These are phyloP conservation scores for Hylia prasina DNA, from an alignment of 2,113 vertebrate genomes.

Conservation along the genomic window DNA sequence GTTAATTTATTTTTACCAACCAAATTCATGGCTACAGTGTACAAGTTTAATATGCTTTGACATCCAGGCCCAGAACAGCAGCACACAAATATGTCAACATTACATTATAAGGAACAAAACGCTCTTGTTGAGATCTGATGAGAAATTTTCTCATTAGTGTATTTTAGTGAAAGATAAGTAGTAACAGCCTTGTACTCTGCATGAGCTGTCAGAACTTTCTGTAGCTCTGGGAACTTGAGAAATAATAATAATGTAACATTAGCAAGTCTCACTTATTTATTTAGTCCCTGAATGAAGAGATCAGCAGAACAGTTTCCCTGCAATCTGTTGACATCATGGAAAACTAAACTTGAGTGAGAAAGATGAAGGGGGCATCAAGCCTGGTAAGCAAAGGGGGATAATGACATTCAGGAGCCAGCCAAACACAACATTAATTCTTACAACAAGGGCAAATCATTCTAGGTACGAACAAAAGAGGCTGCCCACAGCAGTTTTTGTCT, in stretches of 20 bases:
- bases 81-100: slow-evolving; percentile 35
- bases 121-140: slow-evolving; percentile 17
- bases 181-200: slow-evolving; percentile 10
- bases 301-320: neutral
- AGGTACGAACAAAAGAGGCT: neutral
- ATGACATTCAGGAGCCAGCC: neutral
- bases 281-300: neutral
- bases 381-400: neutral
- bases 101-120: slow-evolving; percentile 25
- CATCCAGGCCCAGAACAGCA: slow-evolving; percentile 11
- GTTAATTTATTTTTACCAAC: neutral
- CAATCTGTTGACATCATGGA: neutral
- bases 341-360: neutral
- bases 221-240: neutral
- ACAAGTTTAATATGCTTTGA: slow-evolving; percentile 28
- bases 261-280: neutral
- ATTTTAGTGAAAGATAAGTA: slow-evolving; percentile 29
- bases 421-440: neutral
- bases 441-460: neutral
- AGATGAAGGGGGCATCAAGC: neutral
- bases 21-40: neutral
- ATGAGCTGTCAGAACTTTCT: slow-evolving; percentile 31
- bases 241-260: neutral
- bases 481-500: neutral
- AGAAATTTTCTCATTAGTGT: slow-evolving; percentile 49